These are phyloP conservation scores for Drosophila ustulata DNA, from an alignment of 2,888 invertebrate species.

Conservation along the genomic window DNA sequence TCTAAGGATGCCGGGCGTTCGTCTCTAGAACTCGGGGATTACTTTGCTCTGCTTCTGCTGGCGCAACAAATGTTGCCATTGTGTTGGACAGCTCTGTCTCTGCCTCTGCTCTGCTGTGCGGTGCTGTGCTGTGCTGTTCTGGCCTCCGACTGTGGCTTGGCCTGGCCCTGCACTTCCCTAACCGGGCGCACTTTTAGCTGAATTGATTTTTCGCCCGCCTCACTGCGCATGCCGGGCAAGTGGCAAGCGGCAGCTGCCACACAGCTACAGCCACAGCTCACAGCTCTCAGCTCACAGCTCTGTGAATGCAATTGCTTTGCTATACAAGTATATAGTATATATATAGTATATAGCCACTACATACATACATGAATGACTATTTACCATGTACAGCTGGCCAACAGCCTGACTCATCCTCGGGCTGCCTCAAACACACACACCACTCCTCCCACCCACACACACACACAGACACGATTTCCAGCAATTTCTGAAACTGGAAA, in stretches of 20 bases:
- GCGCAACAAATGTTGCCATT: slow-evolving; percentile 80
- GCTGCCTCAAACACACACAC: slow-evolving; percentile 16
- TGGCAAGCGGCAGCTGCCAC: slow-evolving; percentile 33
- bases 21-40: slow-evolving; percentile 33
- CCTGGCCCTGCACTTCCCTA: slow-evolving; percentile 62
- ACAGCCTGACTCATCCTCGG: slow-evolving; percentile 53
- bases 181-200: slow-evolving; percentile 81
- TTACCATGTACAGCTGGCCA: slow-evolving; percentile 30
- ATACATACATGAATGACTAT: slow-evolving; percentile 12
- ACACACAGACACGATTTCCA: slow-evolving; percentile 39
- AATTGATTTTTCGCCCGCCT: slow-evolving; percentile 81
- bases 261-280: slow-evolving; percentile 15
- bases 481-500: slow-evolving; percentile 46
- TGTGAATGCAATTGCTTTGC: slow-evolving; percentile 56
- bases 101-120: background rate
- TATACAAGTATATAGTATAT: background rate
- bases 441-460: slow-evolving; percentile 1
- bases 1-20: slow-evolving; percentile 15
- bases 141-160: slow-evolving; percentile 29
- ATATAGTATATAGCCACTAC: slow-evolving; percentile 1
- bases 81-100: slow-evolving; percentile 19
- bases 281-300: slow-evolving; percentile 28
- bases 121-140: slow-evolving; percentile 3
- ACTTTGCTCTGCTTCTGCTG: slow-evolving; percentile 51
- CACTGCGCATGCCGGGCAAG: slow-evolving; percentile 78